These are phyloP conservation scores for Pogona vitticeps DNA, from an alignment of 2,113 vertebrate genomes.

Conservation along the genomic window DNA sequence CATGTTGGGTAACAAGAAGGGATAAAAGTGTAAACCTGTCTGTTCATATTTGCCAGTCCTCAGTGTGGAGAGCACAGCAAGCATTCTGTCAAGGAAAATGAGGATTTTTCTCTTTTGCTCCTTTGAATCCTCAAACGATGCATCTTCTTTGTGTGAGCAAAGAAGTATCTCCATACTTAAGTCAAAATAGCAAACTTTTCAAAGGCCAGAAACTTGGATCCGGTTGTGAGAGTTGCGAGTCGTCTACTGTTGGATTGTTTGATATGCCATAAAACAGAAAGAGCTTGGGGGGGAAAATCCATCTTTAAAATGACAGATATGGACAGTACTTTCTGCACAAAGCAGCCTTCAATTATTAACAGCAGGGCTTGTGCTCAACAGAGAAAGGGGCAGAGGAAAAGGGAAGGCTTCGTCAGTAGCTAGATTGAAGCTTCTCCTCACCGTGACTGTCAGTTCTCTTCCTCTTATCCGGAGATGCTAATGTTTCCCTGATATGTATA, in stretches of 20 bases:
- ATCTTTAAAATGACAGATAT: constrained; percentile 57
- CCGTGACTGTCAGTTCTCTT: constrained; percentile 53
- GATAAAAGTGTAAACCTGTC: constrained; percentile 74
- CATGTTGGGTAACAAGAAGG: constrained; percentile 69
- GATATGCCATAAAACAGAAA: constrained; percentile 58
- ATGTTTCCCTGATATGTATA: constrained; percentile 52
- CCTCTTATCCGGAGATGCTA: constrained; percentile 55
- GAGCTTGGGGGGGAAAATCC: constrained; percentile 32
- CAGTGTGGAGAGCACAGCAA: constrained; percentile 71
- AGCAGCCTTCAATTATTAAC: constrained; percentile 58
- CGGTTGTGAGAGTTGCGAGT: constrained; percentile 51
- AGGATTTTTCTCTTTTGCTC: constrained; percentile 70
- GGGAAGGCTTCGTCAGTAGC: constrained; percentile 31
- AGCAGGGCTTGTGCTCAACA: constrained; percentile 53
- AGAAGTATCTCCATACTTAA: constrained; percentile 74
- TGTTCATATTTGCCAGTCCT: constrained; percentile 69
- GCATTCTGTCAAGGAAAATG: constrained; percentile 74
- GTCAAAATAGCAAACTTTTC: constrained; percentile 77
- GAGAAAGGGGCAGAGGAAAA: constrained; percentile 45
- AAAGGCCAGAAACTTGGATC: constrained; percentile 69
- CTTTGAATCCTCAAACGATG: constrained; percentile 78
- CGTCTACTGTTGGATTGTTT: constrained; percentile 45
- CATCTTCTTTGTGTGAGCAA: constrained; percentile 72
- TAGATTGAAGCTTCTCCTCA: constrained; percentile 55
- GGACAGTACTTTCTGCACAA: constrained; percentile 49